These are phyloP conservation scores for Isoperla grammatica DNA, from an alignment of 2,888 invertebrate genomes.

Conservation along the genomic window DNA sequence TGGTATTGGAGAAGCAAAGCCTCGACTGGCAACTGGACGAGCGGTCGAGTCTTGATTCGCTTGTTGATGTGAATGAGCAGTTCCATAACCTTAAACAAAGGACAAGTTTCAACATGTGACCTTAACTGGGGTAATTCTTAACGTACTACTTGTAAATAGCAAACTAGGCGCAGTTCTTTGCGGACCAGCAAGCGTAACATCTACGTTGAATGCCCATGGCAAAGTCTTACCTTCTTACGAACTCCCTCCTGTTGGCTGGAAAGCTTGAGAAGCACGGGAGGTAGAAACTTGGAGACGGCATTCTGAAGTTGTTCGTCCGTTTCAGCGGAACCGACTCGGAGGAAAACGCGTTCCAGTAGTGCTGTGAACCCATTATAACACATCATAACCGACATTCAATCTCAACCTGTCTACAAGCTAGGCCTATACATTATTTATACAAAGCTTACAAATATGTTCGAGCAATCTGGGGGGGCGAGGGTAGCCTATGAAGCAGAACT, in stretches of 20 bases:
- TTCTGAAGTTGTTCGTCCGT: conserved; percentile 83
- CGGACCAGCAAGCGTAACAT: no score
- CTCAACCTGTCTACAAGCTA: no score
- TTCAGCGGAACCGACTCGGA: conserved; percentile 83
- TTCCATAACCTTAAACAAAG: conserved; percentile 77
- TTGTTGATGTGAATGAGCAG: conserved; percentile 87
- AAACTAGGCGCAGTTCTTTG: no score
- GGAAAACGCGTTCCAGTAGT: conserved; percentile 81
- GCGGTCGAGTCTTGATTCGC: conserved; percentile 75
- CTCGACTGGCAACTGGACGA: conserved; percentile 81
- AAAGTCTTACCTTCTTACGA: conserved; percentile 53
- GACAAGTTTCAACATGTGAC: no score
- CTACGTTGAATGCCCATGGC: not conserved
- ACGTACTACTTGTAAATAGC: no score
- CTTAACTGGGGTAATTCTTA: no score
- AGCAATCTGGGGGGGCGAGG: no score
- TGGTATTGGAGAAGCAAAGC: conserved; percentile 74
- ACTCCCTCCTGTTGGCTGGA: conserved; percentile 83
- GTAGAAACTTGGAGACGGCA: conserved; percentile 73
- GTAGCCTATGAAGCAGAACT: no score
- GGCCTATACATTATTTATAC: no score
- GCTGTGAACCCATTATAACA: conserved; percentile 56
- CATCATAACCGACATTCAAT: no score
- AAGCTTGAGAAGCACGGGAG: conserved; percentile 85
- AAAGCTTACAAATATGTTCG: no score